These are phyloP conservation scores for Colostygia pectinataria DNA, from an alignment of 2,888 invertebrate genomes.

Conservation along the genomic window DNA sequence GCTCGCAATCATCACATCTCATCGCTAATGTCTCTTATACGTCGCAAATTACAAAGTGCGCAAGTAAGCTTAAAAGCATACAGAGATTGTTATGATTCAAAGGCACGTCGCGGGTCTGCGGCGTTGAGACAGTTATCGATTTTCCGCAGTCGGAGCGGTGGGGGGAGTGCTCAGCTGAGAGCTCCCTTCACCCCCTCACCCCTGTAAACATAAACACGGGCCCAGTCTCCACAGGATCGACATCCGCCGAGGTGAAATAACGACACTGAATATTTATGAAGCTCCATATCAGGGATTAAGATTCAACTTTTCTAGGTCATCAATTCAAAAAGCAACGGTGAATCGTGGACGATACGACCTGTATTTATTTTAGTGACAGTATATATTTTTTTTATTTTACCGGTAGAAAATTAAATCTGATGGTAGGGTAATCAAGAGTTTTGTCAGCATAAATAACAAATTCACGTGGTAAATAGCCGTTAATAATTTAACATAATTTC, in stretches of 20 bases:
- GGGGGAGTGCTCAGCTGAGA: constrained; percentile 70
- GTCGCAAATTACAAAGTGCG: constrained; percentile 14
- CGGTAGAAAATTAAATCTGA: constrained; percentile 8
- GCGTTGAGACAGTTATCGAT: constrained; percentile 72
- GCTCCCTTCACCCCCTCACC: constrained; percentile 43
- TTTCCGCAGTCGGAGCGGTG: constrained; percentile 67
- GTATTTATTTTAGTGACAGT: constrained; percentile 17
- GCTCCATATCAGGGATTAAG: constrained; percentile 73
- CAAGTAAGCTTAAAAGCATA: constrained; percentile 26
- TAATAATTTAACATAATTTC: no score
- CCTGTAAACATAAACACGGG: constrained; percentile 78
- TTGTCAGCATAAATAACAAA: no score
- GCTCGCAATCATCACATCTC: constrained; percentile 12
- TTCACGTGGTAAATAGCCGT: no score
- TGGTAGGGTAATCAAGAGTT: neutral
- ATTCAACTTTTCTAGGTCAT: constrained; percentile 76
- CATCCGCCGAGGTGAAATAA: constrained; percentile 78
- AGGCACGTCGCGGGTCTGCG: constrained; percentile 57
- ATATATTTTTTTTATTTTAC: constrained; percentile 17
- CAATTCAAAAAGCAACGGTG: constrained; percentile 43
- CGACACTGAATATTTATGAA: constrained; percentile 80
- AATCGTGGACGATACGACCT: constrained; percentile 18
- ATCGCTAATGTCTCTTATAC: constrained; percentile 3
- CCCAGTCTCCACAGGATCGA: constrained; percentile 62
- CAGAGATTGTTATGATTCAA: constrained; percentile 46